phyloP scores from a whole-genome alignment of 2,797 vertebrate genomes.

The Stomatorhinus walkeri region DNA sequence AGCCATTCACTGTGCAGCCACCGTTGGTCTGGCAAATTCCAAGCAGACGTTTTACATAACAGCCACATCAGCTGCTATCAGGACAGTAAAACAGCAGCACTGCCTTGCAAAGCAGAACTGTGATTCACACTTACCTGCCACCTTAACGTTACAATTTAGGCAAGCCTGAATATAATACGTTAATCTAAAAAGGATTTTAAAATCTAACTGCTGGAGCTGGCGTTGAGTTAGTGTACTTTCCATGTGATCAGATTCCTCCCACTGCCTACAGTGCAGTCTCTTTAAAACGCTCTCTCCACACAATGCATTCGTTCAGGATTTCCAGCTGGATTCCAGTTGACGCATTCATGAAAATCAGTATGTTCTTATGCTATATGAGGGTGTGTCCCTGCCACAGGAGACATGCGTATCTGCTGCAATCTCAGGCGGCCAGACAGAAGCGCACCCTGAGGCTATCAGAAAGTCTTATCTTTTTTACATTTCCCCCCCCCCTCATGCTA shows the following conservation, averaged over 20 bases:
- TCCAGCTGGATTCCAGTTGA: background rate
- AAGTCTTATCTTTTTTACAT: background rate
- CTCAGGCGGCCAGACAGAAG: slow-evolving; percentile 28
- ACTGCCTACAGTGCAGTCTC: background rate
- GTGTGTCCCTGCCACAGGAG: background rate
- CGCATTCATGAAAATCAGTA: background rate
- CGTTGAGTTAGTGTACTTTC: background rate
- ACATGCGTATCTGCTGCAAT: slow-evolving; percentile 12
- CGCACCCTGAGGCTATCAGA: slow-evolving; percentile 16
- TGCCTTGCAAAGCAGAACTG: background rate
- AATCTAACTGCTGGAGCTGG: background rate
- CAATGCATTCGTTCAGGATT: background rate
- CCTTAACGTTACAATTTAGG: background rate
- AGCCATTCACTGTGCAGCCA: background rate
- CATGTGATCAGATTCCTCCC: background rate
- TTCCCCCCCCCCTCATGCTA: background rate
- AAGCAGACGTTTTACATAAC: slow-evolving; percentile 30
- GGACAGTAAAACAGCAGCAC: background rate
- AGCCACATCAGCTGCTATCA: slow-evolving; percentile 51
- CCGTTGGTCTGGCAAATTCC: background rate
- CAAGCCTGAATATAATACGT: background rate
- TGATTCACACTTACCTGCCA: background rate
- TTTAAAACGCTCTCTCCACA: background rate
- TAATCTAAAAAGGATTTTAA: background rate
- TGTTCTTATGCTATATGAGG: background rate